phyloP scores from a whole-genome alignment of 2,113 vertebrate species.

The Felis chaus region DNA sequence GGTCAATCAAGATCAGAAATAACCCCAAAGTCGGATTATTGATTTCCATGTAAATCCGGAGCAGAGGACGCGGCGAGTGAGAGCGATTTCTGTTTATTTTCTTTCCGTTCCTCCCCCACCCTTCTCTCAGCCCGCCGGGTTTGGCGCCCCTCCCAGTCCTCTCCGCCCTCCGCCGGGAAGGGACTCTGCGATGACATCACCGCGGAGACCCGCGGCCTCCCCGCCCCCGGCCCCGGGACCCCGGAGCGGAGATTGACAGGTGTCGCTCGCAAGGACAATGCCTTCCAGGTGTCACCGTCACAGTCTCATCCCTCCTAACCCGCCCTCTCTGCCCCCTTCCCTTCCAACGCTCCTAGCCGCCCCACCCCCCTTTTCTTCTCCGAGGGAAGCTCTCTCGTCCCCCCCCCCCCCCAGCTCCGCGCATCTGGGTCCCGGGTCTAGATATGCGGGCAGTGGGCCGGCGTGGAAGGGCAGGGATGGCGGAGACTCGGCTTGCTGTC shows the following conservation, averaged over 20 bases:
- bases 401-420: neutral
- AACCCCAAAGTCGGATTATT: constrained; percentile 51
- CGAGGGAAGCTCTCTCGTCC: accelerated
- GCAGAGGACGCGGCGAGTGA: neutral
- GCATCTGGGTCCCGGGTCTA: neutral
- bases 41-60: constrained; percentile 59
- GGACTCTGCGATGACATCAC: constrained; percentile 68
- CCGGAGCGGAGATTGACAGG: constrained; percentile 71
- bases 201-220: constrained; percentile 55
- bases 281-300: constrained; percentile 66
- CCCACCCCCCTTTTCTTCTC: neutral
- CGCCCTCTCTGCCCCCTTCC: neutral
- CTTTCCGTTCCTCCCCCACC: neutral
- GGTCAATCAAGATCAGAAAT: constrained; percentile 22
- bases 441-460: neutral
- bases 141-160: neutral
- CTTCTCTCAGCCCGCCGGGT: neutral
- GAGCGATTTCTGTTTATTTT: neutral
- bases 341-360: neutral
- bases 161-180: neutral
- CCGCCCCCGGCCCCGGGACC: neutral
- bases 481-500: neutral
- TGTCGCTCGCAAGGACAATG: constrained; percentile 63
- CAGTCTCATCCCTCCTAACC: neutral
- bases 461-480: neutral